Evolutionary conservation across 30 jellyfish, hydroid and myxozoan species (phyloP).

Genomic region (Pelagia noctiluca): DNA sequence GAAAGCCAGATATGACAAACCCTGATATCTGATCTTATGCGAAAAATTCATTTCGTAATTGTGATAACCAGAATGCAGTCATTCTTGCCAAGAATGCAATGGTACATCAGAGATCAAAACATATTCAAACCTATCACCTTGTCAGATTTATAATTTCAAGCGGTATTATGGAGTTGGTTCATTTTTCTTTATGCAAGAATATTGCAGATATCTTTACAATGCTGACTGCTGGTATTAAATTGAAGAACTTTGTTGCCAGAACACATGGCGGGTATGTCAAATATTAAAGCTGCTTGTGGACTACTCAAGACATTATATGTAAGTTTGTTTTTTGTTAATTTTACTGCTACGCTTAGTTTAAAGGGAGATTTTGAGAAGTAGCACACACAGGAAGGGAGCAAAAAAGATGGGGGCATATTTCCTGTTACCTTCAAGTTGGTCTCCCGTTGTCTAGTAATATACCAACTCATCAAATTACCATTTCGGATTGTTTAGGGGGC

Average conservation of each 20-base stretch:
- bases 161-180: conserved; percentile 38
- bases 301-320: not conserved
- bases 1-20: not conserved
- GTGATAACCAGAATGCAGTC: conserved; percentile 8
- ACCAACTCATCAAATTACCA: too few relatives aligned
- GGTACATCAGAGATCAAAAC: conserved; percentile 20
- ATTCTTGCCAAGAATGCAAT: conserved; percentile 4
- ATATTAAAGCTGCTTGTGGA: not conserved
- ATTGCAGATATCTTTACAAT: conserved; percentile 73
- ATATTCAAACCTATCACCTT: conserved; percentile 5
- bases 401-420: too few relatives aligned
- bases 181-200: conserved; percentile 47
- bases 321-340: not conserved
- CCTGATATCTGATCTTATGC: not conserved
- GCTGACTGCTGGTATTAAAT: conserved; percentile 31
- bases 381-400: too few relatives aligned
- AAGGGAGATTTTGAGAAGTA: not conserved
- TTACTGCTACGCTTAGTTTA: not conserved
- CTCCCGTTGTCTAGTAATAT: too few relatives aligned
- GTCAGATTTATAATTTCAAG: conserved; percentile 23
- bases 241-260: conserved; percentile 12
- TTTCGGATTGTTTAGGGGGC: too few relatives aligned
- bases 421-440: too few relatives aligned
- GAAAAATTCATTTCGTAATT: not conserved
- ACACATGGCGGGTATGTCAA: conserved; percentile 21